A percentile compares a stretch with the other conserved stretches of the same genome.
These are phyloP conservation scores for Sebastes hubbsi DNA, from an alignment of 2,797 vertebrate genomes.

Conservation along the genomic window DNA sequence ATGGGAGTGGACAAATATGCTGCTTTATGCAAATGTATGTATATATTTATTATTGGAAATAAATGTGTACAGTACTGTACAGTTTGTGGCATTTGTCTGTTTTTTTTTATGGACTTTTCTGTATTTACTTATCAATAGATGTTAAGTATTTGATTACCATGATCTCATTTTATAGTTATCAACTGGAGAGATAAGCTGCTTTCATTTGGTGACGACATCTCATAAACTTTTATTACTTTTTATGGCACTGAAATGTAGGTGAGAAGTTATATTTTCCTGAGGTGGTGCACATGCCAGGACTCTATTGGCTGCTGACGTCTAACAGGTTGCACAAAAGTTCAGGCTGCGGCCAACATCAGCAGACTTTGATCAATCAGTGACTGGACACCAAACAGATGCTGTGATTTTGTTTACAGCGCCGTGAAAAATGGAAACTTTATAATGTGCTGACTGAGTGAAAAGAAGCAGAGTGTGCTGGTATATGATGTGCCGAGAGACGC, in stretches of 20 bases:
- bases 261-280: background rate
- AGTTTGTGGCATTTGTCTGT: background rate
- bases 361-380: background rate
- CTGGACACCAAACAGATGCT: background rate
- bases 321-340: background rate
- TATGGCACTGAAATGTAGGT: background rate
- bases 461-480: background rate
- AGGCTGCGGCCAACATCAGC: background rate
- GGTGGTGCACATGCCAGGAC: background rate
- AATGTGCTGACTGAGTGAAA: constrained; percentile 4
- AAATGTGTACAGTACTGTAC: no score
- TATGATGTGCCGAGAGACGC: constrained; percentile 2
- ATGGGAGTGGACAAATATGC: no score
- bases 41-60: no score
- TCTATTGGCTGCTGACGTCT: background rate
- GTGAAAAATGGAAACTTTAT: constrained; percentile 29
- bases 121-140: background rate
- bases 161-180: background rate
- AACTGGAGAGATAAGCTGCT: background rate
- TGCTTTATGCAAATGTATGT: no score
- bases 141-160: background rate
- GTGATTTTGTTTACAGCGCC: constrained; percentile 9
- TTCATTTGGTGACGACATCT: background rate
- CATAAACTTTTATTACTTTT: background rate
- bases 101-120: background rate